phyloP scores from a whole-genome alignment of 1,140 invertebrate species.

The Eulimnadia texana region DNA sequence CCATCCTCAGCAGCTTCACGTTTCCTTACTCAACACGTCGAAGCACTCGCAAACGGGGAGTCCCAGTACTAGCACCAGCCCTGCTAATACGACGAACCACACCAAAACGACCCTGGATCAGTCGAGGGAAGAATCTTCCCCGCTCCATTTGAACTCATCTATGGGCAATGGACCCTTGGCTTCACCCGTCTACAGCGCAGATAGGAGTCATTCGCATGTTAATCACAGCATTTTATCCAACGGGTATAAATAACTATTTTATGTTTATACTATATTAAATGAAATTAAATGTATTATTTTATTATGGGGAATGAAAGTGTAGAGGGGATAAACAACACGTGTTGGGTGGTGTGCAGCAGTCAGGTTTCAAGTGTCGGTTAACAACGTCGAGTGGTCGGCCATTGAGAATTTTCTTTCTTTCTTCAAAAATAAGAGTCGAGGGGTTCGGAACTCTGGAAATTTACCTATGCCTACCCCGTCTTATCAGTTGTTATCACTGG shows the following conservation, averaged over 20 bases:
- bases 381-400: too few relatives aligned
- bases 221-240: conserved; percentile 1
- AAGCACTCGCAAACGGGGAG: conserved; percentile 55
- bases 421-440: too few relatives aligned
- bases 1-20: conserved; percentile 43
- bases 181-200: conserved; percentile 1
- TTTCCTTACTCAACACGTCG: conserved; percentile 47
- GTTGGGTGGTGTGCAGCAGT: too few relatives aligned
- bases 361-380: too few relatives aligned
- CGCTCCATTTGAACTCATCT: conserved; percentile 3
- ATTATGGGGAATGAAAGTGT: too few relatives aligned
- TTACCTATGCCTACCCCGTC: too few relatives aligned
- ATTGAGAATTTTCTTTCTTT: too few relatives aligned
- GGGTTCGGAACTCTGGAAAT: too few relatives aligned
- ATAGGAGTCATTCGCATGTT: neutral
- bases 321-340: too few relatives aligned
- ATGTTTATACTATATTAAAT: too few relatives aligned
- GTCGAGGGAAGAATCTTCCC: conserved; percentile 4
- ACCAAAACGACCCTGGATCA: conserved; percentile 13
- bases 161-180: neutral
- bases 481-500: too few relatives aligned
- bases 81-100: conserved; percentile 1
- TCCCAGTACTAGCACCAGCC: conserved; percentile 6
- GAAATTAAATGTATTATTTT: too few relatives aligned
- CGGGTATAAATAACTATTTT: neutral